phyloP scores from a whole-genome alignment of 1,140 invertebrate genomes.

The Formica exsecta region DNA sequence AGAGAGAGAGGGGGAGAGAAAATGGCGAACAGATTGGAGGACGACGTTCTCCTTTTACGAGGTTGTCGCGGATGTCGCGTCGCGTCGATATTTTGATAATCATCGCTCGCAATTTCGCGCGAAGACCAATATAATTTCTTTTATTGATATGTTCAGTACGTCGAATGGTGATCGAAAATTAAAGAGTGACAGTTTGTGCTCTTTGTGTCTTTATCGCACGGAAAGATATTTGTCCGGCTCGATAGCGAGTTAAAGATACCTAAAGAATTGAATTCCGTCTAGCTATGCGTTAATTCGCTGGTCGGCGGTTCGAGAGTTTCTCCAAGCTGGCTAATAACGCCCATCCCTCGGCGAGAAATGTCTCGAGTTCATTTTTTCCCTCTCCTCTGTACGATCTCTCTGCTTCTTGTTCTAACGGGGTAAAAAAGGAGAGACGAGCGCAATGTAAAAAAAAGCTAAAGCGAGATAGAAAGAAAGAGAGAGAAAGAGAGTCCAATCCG shows the following conservation, averaged over 20 bases:
- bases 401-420: constrained; percentile 59
- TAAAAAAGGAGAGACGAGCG: constrained; percentile 12
- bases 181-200: neutral
- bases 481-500: constrained; percentile 59
- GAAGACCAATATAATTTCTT: neutral
- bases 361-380: constrained; percentile 83
- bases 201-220: neutral
- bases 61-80: neutral
- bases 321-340: constrained; percentile 35
- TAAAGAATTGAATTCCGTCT: constrained; percentile 37
- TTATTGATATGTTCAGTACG: neutral
- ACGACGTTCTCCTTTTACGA: constrained; percentile 8
- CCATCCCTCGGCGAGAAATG: constrained; percentile 77
- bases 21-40: constrained; percentile 24
- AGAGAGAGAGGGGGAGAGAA: neutral
- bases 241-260: neutral
- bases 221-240: neutral
- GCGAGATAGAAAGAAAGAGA: neutral
- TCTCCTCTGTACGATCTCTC: constrained; percentile 1
- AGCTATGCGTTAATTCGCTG: constrained; percentile 53
- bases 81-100: neutral
- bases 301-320: constrained; percentile 43
- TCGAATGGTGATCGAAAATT: neutral
- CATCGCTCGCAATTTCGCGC: neutral
- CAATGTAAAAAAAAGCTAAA: constrained; percentile 23